Evolutionary conservation across 1,140 invertebrate genomes (phyloP), one percentile per base, ranked within the genome.

Genomic region (Delia radicum): DNA sequence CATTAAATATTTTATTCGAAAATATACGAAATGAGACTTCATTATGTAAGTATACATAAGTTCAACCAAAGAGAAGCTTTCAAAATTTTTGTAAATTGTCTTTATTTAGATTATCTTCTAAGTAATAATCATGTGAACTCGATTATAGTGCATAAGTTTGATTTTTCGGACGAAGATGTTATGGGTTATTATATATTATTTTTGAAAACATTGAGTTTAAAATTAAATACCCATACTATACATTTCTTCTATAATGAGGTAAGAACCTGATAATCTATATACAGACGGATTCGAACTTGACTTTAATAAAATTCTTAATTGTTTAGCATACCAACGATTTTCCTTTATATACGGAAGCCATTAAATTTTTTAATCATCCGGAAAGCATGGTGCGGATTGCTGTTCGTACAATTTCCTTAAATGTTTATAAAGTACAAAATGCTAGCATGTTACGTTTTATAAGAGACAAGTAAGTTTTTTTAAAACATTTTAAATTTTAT

Each of bases 181-280:
- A 99, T 99, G 96, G 98, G 98, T 5, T 99, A 99, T 87, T 99
- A 99, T 87, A 99, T 99, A 85, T 98, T 98, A 63, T 99, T 99
- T 87, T 87, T 99, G 74, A 99, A 99, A 87, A 99, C 98, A 0
- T 89, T 99, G 18, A 99, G 98, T 79, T 89, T 99, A 46, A 99
- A 99, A 88, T 88, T 99, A n/a, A 99, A 99, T 88, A 92, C 93
- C 77, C 96, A 99, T 86, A 99, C 98, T 2, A 98, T 99, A 82
- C 97, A 99, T 86, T 99, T 99, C 87, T 99, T 99, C 87, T 99
- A 99, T 87, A 99, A 99, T 90, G 98, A 99, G 80, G 83, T 83
- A 62, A 27, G 18, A 15, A 55, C 0, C n/a, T 42, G 7, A 10
- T 42, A 24, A 8, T 18, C 8, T 7, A 55, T 2, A 55, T 2